Evolutionary conservation across 1,140 invertebrate species (phyloP).

Genomic region (Lordiphosa clarofinis): DNA sequence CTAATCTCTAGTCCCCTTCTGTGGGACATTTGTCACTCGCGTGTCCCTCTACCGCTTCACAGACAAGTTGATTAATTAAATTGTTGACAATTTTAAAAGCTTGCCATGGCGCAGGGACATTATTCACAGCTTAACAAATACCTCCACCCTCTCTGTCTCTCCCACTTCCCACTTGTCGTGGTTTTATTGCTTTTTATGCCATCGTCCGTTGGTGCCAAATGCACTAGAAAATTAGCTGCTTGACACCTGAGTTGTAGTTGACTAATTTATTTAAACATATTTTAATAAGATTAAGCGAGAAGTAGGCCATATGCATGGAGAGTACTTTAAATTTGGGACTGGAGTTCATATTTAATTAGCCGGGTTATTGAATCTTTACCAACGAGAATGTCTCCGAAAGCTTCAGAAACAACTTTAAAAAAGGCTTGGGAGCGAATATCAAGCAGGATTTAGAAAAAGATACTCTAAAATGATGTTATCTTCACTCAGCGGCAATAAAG

Average conservation of each 20-base stretch:
- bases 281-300: no score
- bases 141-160: background rate
- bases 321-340: no score
- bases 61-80: slow-evolving; percentile 70
- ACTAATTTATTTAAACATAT: no score
- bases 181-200: slow-evolving; percentile 51
- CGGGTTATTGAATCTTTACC: no score
- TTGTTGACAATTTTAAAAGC: slow-evolving; percentile 76
- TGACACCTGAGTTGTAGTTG: slow-evolving; percentile 6
- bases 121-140: slow-evolving; percentile 67
- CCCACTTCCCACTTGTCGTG: slow-evolving; percentile 17
- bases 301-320: no score
- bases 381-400: no score
- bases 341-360: no score
- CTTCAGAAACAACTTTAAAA: no score
- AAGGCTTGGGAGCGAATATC: no score
- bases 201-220: slow-evolving; percentile 44
- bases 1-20: slow-evolving; percentile 22
- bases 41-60: slow-evolving; percentile 2
- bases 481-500: no score
- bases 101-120: slow-evolving; percentile 39
- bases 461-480: no score
- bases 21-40: slow-evolving; percentile 21
- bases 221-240: slow-evolving; percentile 64
- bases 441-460: no score